These are phyloP conservation scores for Tachysurus vachellii DNA, from an alignment of 2,113 vertebrate genomes.

Conservation along the genomic window DNA sequence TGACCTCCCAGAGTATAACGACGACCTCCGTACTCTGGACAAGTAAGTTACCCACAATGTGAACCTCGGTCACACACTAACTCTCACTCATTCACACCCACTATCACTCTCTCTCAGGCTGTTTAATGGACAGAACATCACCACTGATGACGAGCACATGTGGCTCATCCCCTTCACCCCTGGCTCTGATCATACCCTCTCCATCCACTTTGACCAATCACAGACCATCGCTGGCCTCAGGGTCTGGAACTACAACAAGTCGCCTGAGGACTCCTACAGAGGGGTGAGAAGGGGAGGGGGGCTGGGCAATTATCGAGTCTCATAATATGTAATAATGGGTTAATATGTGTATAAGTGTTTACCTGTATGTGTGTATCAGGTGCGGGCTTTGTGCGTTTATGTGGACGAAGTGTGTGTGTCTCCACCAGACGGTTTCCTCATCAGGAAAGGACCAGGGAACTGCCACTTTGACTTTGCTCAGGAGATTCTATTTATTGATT, in stretches of 20 bases:
- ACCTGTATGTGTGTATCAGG: constrained; percentile 66
- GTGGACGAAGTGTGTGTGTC: constrained; percentile 85
- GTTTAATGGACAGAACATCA: constrained; percentile 91
- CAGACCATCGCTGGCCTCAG: constrained; percentile 88
- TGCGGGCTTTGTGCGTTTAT: constrained; percentile 81
- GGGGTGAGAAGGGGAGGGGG: constrained; percentile 79
- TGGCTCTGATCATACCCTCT: constrained; percentile 82
- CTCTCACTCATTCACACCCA: neutral
- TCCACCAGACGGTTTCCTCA: constrained; percentile 84
- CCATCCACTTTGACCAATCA: constrained; percentile 75
- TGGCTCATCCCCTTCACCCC: constrained; percentile 92
- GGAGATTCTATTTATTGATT: constrained; percentile 92
- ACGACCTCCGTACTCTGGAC: constrained; percentile 84
- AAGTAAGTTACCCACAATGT: constrained; percentile 75
- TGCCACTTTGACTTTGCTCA: constrained; percentile 98
- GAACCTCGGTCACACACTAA: neutral
- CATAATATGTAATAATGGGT: neutral
- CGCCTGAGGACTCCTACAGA: constrained; percentile 94
- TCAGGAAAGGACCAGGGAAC: constrained; percentile 92
- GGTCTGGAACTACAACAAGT: constrained; percentile 99
- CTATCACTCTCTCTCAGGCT: constrained; percentile 72
- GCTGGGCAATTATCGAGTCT: neutral
- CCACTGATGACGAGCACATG: constrained; percentile 90
- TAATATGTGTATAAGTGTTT: neutral
- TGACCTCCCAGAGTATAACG: constrained; percentile 81